These are phyloP conservation scores for Scaeva pyrastri DNA, from an alignment of 2,888 invertebrate species.

Conservation along the genomic window DNA sequence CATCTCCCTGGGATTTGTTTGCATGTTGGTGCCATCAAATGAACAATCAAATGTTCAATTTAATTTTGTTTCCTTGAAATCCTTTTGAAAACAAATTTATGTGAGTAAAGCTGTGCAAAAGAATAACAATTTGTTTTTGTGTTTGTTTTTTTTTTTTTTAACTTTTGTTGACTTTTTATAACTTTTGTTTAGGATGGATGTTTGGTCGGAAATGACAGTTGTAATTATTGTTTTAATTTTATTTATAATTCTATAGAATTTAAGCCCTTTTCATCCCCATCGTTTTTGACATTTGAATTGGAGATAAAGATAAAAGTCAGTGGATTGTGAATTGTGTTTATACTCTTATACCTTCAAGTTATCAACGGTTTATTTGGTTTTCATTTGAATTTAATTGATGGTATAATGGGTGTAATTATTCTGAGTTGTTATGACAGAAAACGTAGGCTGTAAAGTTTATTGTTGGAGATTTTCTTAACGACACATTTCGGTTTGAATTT, in stretches of 20 bases:
- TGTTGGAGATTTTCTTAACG: background rate
- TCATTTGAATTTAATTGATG: constrained; percentile 4
- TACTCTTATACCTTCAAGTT: background rate
- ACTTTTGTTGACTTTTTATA: background rate
- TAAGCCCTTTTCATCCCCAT: constrained; percentile 1
- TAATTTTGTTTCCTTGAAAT: constrained; percentile 59
- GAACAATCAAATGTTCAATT: constrained; percentile 56
- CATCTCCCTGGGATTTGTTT: constrained; percentile 50
- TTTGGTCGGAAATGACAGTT: constrained; percentile 8
- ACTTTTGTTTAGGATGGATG: background rate
- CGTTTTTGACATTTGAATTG: background rate
- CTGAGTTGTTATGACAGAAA: background rate
- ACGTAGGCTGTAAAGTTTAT: constrained; percentile 5
- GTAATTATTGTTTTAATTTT: constrained; percentile 19
- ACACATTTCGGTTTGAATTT: background rate
- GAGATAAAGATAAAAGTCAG: constrained; percentile 5
- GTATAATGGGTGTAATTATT: background rate
- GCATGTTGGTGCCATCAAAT: constrained; percentile 37
- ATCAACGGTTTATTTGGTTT: constrained; percentile 5
- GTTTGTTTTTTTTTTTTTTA: background rate
- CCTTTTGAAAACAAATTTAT: constrained; percentile 35
- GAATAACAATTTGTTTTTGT: background rate
- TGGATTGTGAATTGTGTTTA: constrained; percentile 17
- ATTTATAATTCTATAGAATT: background rate
- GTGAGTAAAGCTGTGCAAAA: background rate